A percentile compares a stretch with the other conserved stretches of the same genome.
Evolutionary conservation across 2,113 vertebrate species (phyloP).

Genomic region (Protobothrops mucrosquamatus): DNA sequence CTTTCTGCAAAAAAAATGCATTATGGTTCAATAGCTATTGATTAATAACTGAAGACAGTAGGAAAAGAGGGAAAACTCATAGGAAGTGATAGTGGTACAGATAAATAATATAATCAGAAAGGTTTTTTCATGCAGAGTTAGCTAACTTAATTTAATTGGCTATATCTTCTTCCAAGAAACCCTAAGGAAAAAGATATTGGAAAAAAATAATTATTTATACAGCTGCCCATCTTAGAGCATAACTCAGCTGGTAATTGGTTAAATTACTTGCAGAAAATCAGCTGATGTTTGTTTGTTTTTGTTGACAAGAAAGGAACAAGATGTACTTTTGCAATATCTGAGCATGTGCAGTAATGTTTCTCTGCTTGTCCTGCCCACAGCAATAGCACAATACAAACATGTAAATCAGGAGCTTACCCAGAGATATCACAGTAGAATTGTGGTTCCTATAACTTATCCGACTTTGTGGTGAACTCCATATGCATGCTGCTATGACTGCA

Average conservation of each 20-base stretch:
- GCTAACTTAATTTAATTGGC: conserved; percentile 46
- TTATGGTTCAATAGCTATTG: conserved; percentile 61
- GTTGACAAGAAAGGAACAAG: conserved; percentile 31
- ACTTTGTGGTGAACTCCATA: neutral
- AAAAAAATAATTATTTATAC: neutral
- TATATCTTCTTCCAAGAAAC: conserved; percentile 15
- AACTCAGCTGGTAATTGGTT: neutral
- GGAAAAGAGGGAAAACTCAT: neutral
- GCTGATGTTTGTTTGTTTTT: neutral
- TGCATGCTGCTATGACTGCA: neutral
- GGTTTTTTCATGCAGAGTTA: conserved; percentile 34
- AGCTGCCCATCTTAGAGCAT: neutral
- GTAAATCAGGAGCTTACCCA: neutral
- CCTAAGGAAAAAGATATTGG: neutral
- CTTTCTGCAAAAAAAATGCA: conserved; percentile 53
- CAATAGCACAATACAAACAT: neutral
- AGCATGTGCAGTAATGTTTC: neutral
- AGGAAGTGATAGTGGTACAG: neutral
- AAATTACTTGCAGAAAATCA: neutral
- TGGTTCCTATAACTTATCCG: neutral
- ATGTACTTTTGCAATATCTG: neutral
- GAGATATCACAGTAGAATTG: neutral
- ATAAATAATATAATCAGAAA: neutral
- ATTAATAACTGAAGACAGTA: conserved; percentile 64
- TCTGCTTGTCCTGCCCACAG: neutral